Evolutionary conservation across 2,113 vertebrate species (phyloP), one percentile per base, ranked within the genome.

Genomic region (Leptobrachium ailaonicum): DNA sequence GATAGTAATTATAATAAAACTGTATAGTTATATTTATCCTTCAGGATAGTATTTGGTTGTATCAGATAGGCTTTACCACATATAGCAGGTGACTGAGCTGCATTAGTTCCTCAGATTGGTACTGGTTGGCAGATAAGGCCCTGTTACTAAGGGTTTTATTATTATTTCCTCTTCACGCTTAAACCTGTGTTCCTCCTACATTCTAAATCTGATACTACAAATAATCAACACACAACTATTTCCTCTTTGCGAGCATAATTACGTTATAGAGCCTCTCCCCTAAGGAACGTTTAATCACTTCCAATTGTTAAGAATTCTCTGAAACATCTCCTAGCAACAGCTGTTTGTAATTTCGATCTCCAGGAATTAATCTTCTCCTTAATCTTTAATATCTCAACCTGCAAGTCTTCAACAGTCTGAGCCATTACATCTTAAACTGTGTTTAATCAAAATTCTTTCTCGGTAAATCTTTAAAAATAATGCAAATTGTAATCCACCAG

Each of bases 61-160:
- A 63, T 56, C 66, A 43, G 54, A 56, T 41, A 54, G 75, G 20
- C 20, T 32, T 50, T 54, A 68, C 32, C 53, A 66, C 40, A 76
- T 47, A 50, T 76, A 76, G 67, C 75, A 76, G 47, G 67, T 56
- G 4, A 32, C 8, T 50, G 47, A 5, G 47, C 8, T 50, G 4
- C 8, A 8, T 4, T 50, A 50, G 4, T 50, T 5, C 47, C 47
- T 5, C 8, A 50, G 47, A 50, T 50, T 50, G 4, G 47, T 50
- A 50, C 47, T 32, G 47, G 47, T 50, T 50, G 47, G 47, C 47
- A 50, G 50, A 60, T 60, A 13, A 60, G 9, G 6, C 13, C 11
- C 56, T 60, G 2, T 12, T 12, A 60, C 13, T 10, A 50, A 12
- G 56, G 8, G 56, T 12, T 54, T 60, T 3, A 60, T 60, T 60